Evolutionary conservation across 2,797 vertebrate genomes (phyloP).

Genomic region (Acrossocheilus fasciatus): DNA sequence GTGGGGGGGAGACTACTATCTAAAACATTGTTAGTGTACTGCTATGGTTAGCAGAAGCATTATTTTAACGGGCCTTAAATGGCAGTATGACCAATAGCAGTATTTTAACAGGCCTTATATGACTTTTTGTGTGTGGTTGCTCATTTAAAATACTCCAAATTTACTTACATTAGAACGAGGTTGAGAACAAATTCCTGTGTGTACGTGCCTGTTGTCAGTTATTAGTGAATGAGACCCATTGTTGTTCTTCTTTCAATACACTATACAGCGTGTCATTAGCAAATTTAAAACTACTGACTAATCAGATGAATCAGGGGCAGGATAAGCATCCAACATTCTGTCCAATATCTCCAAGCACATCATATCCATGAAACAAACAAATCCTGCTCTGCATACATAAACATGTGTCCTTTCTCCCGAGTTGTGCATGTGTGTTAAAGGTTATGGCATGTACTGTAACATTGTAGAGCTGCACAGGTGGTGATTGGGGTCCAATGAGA

Average conservation of each 20-base stretch:
- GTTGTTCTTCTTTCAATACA: not conserved
- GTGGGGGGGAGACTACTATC: too few relatives aligned
- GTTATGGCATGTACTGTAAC: conserved; percentile 11
- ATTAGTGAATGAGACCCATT: not conserved
- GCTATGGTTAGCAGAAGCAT: too few relatives aligned
- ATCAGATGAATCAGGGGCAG: not conserved
- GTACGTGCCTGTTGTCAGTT: too few relatives aligned
- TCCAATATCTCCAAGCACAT: not conserved
- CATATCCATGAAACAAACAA: conserved; percentile 52
- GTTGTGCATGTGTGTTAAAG: conserved; percentile 25
- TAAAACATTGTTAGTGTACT: too few relatives aligned
- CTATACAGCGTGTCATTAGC: not conserved
- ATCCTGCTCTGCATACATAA: conserved; percentile 37
- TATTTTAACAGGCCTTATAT: too few relatives aligned
- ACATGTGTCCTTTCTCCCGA: conserved; percentile 6
- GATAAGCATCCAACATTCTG: not conserved
- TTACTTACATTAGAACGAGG: too few relatives aligned
- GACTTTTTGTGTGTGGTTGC: too few relatives aligned
- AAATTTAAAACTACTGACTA: not conserved
- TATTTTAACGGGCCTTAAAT: too few relatives aligned
- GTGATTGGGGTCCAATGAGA: conserved; percentile 37
- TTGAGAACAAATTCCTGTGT: too few relatives aligned
- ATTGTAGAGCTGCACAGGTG: conserved; percentile 26
- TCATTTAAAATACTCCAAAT: too few relatives aligned
- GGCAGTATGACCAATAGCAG: too few relatives aligned